Evolutionary conservation across 2,797 vertebrate species (phyloP).

Genomic region (Neoniphon sammara): DNA sequence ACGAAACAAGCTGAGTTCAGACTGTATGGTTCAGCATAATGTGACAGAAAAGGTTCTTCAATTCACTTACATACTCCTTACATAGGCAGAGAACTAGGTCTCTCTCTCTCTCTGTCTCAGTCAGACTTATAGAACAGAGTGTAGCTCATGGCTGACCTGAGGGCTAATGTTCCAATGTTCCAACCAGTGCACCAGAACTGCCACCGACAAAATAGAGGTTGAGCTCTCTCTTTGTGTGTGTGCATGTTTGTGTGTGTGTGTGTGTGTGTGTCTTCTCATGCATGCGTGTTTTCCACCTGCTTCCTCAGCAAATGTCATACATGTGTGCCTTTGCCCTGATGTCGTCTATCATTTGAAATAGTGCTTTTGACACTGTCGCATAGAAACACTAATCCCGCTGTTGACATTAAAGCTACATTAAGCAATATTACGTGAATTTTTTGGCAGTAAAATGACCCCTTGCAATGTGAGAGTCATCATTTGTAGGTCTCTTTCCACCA

Average conservation of each 20-base stretch:
- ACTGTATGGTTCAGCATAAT: constrained; percentile 51
- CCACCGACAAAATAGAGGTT: constrained; percentile 49
- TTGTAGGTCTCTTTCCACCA: too few species aligned
- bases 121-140: constrained; percentile 65
- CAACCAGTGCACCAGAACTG: constrained; percentile 39
- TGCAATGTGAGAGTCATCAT: too few species aligned
- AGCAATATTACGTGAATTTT: too few species aligned
- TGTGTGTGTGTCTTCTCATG: neutral
- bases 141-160: constrained; percentile 60
- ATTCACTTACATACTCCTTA: constrained; percentile 52
- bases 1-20: constrained; percentile 37
- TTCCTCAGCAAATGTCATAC: too few species aligned
- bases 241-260: too few species aligned
- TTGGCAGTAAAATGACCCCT: too few species aligned
- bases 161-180: constrained; percentile 54
- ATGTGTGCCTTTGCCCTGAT: neutral
- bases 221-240: constrained; percentile 39
- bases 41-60: constrained; percentile 32
- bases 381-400: neutral
- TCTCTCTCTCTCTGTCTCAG: constrained; percentile 50
- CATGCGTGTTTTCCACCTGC: neutral
- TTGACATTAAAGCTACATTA: too few species aligned
- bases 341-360: neutral
- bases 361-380: neutral
- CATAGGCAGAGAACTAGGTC: constrained; percentile 65